Percentiles rank a stretch among this genome's conserved stretches.
phyloP scores from a whole-genome alignment of 2,797 vertebrate species.

The Gorsachius magnificus region DNA sequence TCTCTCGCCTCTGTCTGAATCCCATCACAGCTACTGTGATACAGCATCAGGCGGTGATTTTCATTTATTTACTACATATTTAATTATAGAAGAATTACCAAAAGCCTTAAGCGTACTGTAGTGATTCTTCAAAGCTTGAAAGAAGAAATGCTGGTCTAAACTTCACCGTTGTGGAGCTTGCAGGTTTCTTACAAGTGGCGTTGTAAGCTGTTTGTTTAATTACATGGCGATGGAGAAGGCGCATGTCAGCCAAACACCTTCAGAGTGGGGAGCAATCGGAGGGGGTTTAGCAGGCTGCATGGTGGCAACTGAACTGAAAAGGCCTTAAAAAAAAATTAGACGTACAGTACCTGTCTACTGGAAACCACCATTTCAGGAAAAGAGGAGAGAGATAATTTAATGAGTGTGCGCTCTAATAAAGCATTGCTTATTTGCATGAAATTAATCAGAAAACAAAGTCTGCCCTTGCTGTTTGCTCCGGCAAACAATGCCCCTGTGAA shows the following conservation, averaged over 20 bases:
- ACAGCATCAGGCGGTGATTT: not conserved
- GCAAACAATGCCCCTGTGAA: not conserved
- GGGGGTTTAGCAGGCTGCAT: not conserved
- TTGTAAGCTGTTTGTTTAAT: not conserved
- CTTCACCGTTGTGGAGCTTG: not conserved
- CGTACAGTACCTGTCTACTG: not conserved
- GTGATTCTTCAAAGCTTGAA: not conserved
- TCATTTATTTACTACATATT: not conserved
- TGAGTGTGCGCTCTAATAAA: accelerated
- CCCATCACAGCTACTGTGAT: not conserved
- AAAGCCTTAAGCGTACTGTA: not conserved
- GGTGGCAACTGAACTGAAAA: not conserved
- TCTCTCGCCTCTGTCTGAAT: not conserved
- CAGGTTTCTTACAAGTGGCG: not conserved
- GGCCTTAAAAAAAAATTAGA: not conserved
- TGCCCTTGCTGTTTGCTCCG: accelerated
- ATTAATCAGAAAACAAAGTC: not conserved
- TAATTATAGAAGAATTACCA: not conserved
- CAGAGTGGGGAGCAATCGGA: not conserved
- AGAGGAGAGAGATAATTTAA: not conserved
- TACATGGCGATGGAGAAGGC: not conserved
- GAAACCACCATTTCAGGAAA: not conserved
- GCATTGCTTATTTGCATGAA: not conserved
- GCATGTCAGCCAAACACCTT: accelerated
- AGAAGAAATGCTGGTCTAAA: not conserved